Evolutionary conservation across 2,113 vertebrate genomes (phyloP).

Genomic region (Catharus bicknelli): DNA sequence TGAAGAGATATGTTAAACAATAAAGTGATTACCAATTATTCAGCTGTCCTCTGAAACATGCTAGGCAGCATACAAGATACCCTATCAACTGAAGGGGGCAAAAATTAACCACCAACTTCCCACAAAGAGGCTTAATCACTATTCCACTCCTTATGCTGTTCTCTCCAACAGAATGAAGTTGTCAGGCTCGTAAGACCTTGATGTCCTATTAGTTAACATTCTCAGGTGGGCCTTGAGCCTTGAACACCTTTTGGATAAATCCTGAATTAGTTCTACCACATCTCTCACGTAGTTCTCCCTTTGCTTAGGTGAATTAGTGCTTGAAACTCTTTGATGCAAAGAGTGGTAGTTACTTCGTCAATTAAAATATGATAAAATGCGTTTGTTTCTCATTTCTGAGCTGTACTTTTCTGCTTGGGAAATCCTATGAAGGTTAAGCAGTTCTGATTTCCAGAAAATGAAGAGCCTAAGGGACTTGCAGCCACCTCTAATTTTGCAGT

Average conservation of each 20-base stretch:
- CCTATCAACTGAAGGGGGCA: background rate
- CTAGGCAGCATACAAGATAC: background rate
- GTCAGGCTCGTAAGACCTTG: background rate
- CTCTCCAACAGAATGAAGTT: background rate
- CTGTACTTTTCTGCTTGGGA: background rate
- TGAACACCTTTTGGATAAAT: background rate
- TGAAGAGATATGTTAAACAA: background rate
- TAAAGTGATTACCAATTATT: background rate
- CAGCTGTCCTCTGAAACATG: background rate
- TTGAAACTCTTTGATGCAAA: background rate
- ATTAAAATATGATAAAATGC: background rate
- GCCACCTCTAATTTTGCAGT: background rate
- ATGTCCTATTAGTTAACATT: background rate
- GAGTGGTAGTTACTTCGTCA: background rate
- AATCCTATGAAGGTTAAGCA: background rate
- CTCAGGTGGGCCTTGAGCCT: background rate
- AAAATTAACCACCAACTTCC: constrained; percentile 1
- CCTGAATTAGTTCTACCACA: background rate
- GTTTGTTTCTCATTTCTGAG: background rate
- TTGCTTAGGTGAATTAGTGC: background rate
- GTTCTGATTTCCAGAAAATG: background rate
- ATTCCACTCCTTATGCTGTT: background rate
- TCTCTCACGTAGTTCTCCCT: background rate
- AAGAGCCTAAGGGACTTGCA: background rate
- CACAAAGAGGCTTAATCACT: background rate